Percentiles rank a stretch among this genome's conserved stretches.
phyloP scores from a whole-genome alignment of 2,888 invertebrate genomes.

The Eupeodes latifasciatus region DNA sequence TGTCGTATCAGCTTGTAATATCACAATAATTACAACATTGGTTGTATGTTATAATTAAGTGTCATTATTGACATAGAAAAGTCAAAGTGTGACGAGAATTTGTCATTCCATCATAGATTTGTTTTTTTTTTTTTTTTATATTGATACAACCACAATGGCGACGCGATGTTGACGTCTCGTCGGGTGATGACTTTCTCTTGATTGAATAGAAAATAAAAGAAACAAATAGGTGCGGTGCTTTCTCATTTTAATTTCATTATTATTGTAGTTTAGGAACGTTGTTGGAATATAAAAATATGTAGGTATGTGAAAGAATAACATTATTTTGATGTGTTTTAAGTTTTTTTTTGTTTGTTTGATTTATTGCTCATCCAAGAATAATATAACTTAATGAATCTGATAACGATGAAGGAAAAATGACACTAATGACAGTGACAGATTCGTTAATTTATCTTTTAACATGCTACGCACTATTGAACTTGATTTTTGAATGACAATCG shows the following conservation, averaged over 20 bases:
- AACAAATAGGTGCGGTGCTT: slow-evolving; percentile 50
- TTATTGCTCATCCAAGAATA: no score
- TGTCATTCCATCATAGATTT: background rate
- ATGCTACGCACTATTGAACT: no score
- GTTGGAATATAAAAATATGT: background rate
- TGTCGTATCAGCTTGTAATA: background rate
- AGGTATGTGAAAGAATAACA: background rate
- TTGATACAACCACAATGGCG: background rate
- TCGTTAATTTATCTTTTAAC: no score
- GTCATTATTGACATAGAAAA: slow-evolving; percentile 5
- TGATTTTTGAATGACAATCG: no score
- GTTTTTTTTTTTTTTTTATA: background rate
- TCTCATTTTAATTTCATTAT: slow-evolving; percentile 44
- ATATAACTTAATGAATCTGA: no score
- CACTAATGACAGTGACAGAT: no score
- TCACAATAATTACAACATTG: background rate
- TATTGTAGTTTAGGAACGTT: background rate
- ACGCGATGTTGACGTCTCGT: background rate
- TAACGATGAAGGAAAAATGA: no score
- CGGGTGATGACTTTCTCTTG: slow-evolving; percentile 44
- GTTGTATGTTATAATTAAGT: background rate
- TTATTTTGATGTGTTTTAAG: no score
- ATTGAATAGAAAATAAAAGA: background rate
- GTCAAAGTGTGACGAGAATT: background rate
- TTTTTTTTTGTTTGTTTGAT: no score